These are phyloP conservation scores for Parasteatoda tepidariorum DNA, from an alignment of 1,140 invertebrate species.

Conservation along the genomic window DNA sequence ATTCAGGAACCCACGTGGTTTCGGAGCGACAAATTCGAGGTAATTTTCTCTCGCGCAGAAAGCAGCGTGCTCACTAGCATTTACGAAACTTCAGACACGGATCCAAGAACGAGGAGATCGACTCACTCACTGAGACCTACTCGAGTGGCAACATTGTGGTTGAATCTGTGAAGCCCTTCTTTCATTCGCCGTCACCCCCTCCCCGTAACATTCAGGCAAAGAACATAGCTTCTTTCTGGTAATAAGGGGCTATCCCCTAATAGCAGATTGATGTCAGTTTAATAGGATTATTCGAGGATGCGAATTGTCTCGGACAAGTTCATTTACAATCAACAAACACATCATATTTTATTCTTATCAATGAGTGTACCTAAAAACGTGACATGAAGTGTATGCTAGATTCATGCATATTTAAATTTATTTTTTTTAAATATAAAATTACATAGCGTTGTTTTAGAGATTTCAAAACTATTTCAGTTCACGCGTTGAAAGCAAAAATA, in stretches of 20 bases:
- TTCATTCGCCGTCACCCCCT: constrained; percentile 32
- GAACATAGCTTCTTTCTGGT: not conserved
- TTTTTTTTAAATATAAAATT: too few relatives aligned
- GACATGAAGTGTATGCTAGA: too few relatives aligned
- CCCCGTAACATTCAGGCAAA: not conserved
- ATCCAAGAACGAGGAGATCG: not conserved
- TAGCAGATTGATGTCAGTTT: too few relatives aligned
- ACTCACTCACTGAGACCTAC: constrained; percentile 19
- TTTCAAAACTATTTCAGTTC: too few relatives aligned
- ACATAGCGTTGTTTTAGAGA: too few relatives aligned
- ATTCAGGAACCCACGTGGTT: constrained; percentile 2
- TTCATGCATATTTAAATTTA: too few relatives aligned
- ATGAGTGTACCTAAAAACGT: too few relatives aligned
- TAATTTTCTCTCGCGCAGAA: not conserved
- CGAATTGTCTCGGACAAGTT: too few relatives aligned
- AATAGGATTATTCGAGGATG: too few relatives aligned
- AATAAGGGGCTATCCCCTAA: not conserved
- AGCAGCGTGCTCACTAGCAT: not conserved
- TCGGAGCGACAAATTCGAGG: not conserved
- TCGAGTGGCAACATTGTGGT: constrained; percentile 52
- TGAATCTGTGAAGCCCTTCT: constrained; percentile 45
- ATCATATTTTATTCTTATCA: too few relatives aligned
- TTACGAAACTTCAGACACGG: constrained; percentile 13
- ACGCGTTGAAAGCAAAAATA: too few relatives aligned
- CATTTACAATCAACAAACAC: too few relatives aligned